Evolutionary conservation across 2,113 vertebrate species (phyloP).

Genomic region (Caracal caracal): DNA sequence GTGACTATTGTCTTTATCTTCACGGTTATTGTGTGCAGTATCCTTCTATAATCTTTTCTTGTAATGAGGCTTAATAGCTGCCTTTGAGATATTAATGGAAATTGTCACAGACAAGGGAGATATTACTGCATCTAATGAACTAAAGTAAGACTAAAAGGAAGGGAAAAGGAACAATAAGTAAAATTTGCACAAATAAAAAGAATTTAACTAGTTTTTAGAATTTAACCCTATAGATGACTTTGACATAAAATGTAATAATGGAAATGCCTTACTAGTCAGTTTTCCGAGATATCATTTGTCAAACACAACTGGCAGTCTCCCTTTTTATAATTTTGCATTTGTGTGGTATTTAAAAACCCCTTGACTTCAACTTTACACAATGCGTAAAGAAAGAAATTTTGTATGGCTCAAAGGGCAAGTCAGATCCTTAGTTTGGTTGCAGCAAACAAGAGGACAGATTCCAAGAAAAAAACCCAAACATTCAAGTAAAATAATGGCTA

Average conservation of each 20-base stretch:
- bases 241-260: constrained; percentile 55
- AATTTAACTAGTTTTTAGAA: constrained; percentile 83
- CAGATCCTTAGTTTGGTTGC: neutral
- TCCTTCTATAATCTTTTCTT: constrained; percentile 86
- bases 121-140: constrained; percentile 87
- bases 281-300: constrained; percentile 16
- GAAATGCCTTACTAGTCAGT: neutral
- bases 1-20: constrained; percentile 87
- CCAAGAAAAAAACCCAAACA: fast-evolving
- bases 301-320: neutral
- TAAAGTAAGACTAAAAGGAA: constrained; percentile 83
- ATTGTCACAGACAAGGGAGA: constrained; percentile 88
- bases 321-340: constrained; percentile 25
- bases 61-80: constrained; percentile 91
- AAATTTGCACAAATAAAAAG: constrained; percentile 84
- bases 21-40: constrained; percentile 80
- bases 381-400: neutral
- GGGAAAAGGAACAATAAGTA: constrained; percentile 83
- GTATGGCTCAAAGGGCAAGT: neutral
- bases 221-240: constrained; percentile 82
- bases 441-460: neutral
- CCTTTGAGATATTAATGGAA: constrained; percentile 90
- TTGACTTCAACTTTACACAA: constrained; percentile 11
- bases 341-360: neutral
- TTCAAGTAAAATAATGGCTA: neutral